These are phyloP conservation scores for Diplodus puntazzo DNA, from an alignment of 2,797 vertebrate species.

Conservation along the genomic window DNA sequence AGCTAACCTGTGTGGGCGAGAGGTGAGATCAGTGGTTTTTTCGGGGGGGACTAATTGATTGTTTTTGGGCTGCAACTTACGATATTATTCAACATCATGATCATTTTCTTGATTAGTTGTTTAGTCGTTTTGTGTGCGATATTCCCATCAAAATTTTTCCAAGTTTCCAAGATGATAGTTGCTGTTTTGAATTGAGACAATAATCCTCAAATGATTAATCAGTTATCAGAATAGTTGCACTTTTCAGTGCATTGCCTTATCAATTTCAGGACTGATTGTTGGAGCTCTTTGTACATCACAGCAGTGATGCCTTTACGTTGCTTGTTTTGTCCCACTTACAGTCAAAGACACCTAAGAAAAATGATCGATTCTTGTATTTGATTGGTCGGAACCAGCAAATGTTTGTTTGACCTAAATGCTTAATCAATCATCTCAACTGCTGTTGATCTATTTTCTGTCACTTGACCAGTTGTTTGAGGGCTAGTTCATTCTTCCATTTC, in stretches of 20 bases:
- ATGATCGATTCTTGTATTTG: background rate
- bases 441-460: background rate
- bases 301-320: background rate
- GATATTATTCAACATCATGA: background rate
- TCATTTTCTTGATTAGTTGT: background rate
- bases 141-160: background rate
- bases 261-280: background rate
- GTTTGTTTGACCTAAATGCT: background rate
- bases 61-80: background rate
- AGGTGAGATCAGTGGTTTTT: slow-evolving; percentile 84
- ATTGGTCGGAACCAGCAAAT: background rate
- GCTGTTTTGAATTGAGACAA: background rate
- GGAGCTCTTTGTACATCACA: background rate
- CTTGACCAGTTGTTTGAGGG: background rate
- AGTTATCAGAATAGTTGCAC: background rate
- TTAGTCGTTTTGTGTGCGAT: background rate
- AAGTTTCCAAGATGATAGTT: background rate
- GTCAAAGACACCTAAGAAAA: background rate
- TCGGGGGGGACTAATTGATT: background rate
- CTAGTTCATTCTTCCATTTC: background rate
- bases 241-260: background rate
- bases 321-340: background rate
- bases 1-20: slow-evolving; percentile 95
- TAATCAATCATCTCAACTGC: background rate
- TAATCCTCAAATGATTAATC: background rate